Evolutionary conservation across 2,888 invertebrate species (phyloP), one percentile per base, ranked within the genome.

Genomic region (Petrolisthes manimaculis): DNA sequence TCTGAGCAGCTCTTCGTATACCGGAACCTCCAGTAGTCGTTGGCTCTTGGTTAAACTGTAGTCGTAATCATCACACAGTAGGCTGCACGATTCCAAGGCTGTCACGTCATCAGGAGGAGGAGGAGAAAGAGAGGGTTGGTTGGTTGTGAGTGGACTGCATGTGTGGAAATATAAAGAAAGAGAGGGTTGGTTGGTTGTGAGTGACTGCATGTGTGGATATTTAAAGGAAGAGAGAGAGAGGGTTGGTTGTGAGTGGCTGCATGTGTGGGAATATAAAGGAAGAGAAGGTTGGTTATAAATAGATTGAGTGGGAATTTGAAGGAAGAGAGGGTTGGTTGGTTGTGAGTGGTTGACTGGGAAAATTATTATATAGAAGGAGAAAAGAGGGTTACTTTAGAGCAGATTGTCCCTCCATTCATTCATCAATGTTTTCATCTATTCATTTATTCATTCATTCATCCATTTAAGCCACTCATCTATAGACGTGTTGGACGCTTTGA

Each of bases 31-130:
- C 78, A 79, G 54, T 4, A 55, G 78, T 55, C 53, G 53, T 53
- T 79, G 78, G 78, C 78, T 79, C 37, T 53, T 79, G 78, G 55
- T 21, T 18, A 55, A 79, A 55, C 54, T 79, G 78, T 55, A 79
- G 78, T 79, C 78, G 6, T 79, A 55, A n/a, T 55, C 54, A 53
- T 79, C 78, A 79, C 78, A 79, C 78, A 79, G 78, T 9, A n/a
- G 78, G 21, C 53, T 24, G 14, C 78, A 79, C 8, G 4, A 12
- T 14, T 21, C 54, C 78, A 53, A 9, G 54, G 54, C 78, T 79
- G 53, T 8, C 8, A 79, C 6, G 9, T 51, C 53, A 2, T 21
- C 75, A 75, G 24, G n/a, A 24, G 18, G 75, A 3, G 4, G 9
- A 75, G 74, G 12, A 9, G 74, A 4, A 9, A 24, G 75, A 4